A percentile compares a stretch with the other conserved stretches of the same genome.
Evolutionary conservation across 2,797 vertebrate species (phyloP).

Genomic region (Vultur gryphus): DNA sequence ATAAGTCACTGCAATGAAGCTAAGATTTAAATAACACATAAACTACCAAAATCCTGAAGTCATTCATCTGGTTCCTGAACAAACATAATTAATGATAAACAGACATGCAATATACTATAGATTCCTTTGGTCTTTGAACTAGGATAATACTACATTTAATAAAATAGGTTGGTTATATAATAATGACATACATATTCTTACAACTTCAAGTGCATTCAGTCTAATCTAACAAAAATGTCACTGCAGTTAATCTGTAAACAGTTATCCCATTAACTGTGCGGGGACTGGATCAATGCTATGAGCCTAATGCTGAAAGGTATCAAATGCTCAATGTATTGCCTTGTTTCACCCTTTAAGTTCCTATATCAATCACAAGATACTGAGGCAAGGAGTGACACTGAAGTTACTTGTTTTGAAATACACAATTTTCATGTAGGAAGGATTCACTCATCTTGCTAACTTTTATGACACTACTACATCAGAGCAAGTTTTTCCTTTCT

Average conservation of each 20-base stretch:
- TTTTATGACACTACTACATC: neutral
- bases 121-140: neutral
- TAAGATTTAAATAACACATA: neutral
- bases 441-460: neutral
- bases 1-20: neutral
- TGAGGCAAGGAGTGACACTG: neutral
- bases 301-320: neutral
- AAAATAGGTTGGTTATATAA: neutral
- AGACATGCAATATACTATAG: neutral
- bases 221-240: neutral
- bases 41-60: neutral
- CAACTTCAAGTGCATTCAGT: neutral
- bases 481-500: neutral
- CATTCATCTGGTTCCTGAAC: neutral
- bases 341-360: neutral
- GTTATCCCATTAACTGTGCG: neutral
- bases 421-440: neutral
- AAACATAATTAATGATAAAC: neutral
- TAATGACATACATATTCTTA: neutral
- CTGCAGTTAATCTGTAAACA: neutral
- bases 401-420: neutral
- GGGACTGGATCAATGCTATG: neutral
- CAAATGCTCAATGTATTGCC: neutral
- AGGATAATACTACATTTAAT: neutral
- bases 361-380: neutral